Conservation (phyloP, 2,113 vertebrate genomes). For the Erythrolamprus reginae region DNA sequence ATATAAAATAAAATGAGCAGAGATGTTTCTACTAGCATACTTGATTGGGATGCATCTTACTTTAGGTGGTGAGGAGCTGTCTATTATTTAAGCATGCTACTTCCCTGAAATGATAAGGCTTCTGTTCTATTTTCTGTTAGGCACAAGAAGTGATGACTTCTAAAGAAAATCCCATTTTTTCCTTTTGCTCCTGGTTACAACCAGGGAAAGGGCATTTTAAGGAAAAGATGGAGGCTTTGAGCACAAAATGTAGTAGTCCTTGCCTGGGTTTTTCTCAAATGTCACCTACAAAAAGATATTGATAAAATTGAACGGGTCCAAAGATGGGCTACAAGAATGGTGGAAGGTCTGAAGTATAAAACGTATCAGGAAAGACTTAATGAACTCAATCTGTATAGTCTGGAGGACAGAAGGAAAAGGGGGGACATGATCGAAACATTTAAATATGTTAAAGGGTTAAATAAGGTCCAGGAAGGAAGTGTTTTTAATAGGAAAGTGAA, state of each 20-base stretch:
- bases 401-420: no score
- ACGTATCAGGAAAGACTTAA: no score
- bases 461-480: no score
- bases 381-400: no score
- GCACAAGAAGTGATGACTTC: not conserved
- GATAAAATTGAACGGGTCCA: no score
- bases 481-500: no score
- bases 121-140: not conserved
- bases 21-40: not conserved
- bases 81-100: not conserved
- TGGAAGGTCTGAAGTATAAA: no score
- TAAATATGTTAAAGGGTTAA: no score
- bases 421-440: no score
- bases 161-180: not conserved
- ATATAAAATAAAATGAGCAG: not conserved
- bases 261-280: not conserved
- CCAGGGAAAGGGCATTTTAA: not conserved
- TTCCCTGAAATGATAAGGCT: not conserved
- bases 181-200: not conserved
- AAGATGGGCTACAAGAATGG: no score
- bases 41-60: not conserved
- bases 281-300: no score
- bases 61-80: not conserved
- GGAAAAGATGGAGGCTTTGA: not conserved
- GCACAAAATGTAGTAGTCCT: not conserved